Base-by-base conservation (phyloP, 2,888 invertebrate genomes). In the Pristionchus fissidentatus region DNA sequence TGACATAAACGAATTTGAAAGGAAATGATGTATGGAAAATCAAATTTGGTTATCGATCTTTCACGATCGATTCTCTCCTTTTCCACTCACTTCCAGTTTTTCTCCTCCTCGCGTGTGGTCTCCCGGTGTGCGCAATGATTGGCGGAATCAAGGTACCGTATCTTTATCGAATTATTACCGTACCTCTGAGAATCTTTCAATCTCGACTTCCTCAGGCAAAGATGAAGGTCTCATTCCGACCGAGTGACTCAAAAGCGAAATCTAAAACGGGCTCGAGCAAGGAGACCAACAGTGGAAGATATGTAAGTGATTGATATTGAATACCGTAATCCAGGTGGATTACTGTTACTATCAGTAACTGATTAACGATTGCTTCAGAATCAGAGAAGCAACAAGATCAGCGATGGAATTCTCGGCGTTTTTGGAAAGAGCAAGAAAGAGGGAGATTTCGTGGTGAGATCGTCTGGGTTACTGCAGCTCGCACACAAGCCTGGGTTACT, bases 151-250 rank as follows among this genome's bases (percentile, higher is more conserved):
- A 66, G 62, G 62, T 66, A 66, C 8, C 62, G 8, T 22, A 4
- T 5, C 57, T 26, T 38, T 19, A 8, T 66, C 62, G n/a, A n/a
- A n/a, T n/a, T n/a, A n/a, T n/a, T 38, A 66, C 38, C 62, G 62
- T 66, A 66, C 19, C 43, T 26, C 70, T 70, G n/a, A n/a, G n/a
- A n/a, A n/a, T n/a, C n/a, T n/a, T n/a, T n/a, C n/a, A n/a, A n/a
- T n/a, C 38, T 35, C 70, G n/a, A 43, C 22, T 26, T 38, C 38
- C 70, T 26, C 70, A 70, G 70, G 70, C 70, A 70, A 70, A 70
- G 70, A 70, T 70, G 70, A 70, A 70, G 70, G n/a, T 43, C n/a
- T 41, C 26, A n/a, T n/a, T n/a, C n/a, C n/a, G n/a, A n/a, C n/a
- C n/a, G 70, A 70, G 26, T 3, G 41, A 70, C 22, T 13, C 8